These are phyloP conservation scores for Morone chrysops DNA, from an alignment of 2,113 vertebrate genomes.

Conservation along the genomic window DNA sequence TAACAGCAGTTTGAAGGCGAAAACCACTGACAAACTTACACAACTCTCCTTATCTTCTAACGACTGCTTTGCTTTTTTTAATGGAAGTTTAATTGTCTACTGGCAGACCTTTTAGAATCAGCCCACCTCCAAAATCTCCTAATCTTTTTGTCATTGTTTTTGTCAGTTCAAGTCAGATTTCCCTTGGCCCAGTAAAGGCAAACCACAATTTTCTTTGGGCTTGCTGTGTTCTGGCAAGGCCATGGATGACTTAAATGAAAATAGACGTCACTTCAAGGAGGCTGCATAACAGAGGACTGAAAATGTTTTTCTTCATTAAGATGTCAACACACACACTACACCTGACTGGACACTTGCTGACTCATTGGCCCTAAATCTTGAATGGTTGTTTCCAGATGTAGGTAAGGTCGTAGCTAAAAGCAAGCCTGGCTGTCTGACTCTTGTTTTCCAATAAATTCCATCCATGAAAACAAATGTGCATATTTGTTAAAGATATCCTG, in stretches of 20 bases:
- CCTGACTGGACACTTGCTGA: background rate
- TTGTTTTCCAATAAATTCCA: background rate
- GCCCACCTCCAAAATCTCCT: background rate
- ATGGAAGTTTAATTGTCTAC: background rate
- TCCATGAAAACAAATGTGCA: slow-evolving; percentile 1
- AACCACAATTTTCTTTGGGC: background rate
- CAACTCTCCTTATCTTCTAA: background rate
- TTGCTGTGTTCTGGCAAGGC: background rate
- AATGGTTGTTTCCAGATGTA: slow-evolving; percentile 18
- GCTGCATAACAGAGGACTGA: background rate
- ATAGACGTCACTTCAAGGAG: background rate
- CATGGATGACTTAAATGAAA: background rate
- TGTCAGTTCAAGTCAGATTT: background rate
- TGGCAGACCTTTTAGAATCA: background rate
- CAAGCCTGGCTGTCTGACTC: background rate
- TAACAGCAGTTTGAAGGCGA: background rate
- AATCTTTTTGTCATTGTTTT: background rate
- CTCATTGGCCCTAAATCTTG: slow-evolving; percentile 7
- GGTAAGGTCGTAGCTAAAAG: background rate
- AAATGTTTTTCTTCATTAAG: background rate
- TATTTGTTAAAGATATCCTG: slow-evolving; percentile 1
- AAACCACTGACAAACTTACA: background rate
- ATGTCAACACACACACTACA: background rate
- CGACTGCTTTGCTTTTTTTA: too few relatives aligned
- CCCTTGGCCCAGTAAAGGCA: background rate